phyloP scores from a whole-genome alignment of 2,797 vertebrate genomes.

The Halcyon chelicuti region DNA sequence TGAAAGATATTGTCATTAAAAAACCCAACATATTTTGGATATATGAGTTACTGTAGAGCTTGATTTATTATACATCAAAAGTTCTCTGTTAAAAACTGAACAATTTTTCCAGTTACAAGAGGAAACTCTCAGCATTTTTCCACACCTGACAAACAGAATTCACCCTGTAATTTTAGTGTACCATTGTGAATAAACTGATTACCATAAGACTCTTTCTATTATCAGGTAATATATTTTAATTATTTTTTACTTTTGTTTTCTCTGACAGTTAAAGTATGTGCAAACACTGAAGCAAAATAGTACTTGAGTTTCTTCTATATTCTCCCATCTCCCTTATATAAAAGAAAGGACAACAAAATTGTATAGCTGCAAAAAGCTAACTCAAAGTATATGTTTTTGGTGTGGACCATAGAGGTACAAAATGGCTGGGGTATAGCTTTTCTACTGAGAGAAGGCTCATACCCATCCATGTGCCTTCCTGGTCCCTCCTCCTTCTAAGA shows the following conservation, averaged over 20 bases:
- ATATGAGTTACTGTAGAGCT: not conserved
- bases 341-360: not conserved
- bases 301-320: not conserved
- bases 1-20: not conserved
- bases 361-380: rapidly evolving
- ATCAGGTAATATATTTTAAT: not conserved
- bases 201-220: not conserved
- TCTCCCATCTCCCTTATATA: not conserved
- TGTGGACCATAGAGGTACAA: not conserved
- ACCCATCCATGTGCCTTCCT: rapidly evolving
- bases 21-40: not conserved
- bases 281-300: not conserved
- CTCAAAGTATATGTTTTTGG: not conserved
- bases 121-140: not conserved
- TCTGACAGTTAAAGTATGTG: not conserved
- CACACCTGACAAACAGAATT: not conserved
- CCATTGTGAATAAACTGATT: not conserved
- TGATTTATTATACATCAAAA: slow-evolving; percentile 1
- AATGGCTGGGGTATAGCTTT: rapidly evolving
- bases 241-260: not conserved
- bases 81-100: not conserved
- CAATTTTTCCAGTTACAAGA: not conserved
- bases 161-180: not conserved
- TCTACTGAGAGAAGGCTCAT: not conserved
- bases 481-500: not conserved